These are phyloP conservation scores for Dermochelys coriacea DNA, from an alignment of 2,797 vertebrate species.

Conservation along the genomic window DNA sequence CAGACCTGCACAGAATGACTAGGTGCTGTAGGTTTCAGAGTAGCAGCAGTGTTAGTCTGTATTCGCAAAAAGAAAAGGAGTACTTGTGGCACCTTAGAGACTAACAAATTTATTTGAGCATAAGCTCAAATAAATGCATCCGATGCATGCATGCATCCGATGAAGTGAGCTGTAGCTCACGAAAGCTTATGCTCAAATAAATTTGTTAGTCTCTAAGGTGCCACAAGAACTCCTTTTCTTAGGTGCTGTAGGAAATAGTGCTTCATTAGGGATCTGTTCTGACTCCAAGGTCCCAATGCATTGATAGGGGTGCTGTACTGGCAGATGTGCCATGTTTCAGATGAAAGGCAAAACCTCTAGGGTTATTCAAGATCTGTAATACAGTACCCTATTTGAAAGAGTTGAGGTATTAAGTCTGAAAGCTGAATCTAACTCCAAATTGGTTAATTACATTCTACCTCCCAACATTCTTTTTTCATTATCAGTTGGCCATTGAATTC, in stretches of 20 bases:
- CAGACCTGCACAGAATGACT: background rate
- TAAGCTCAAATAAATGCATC: too few relatives aligned
- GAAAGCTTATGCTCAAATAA: too few relatives aligned
- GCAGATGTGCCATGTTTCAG: background rate
- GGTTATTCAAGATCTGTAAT: background rate
- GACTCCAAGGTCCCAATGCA: rapidly evolving
- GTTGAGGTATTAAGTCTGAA: constrained; percentile 41
- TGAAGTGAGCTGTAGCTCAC: too few relatives aligned
- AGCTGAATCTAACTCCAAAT: background rate
- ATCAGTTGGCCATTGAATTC: background rate
- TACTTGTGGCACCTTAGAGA: too few relatives aligned
- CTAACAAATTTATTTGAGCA: too few relatives aligned
- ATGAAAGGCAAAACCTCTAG: constrained; percentile 24
- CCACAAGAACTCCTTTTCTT: too few relatives aligned
- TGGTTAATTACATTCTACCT: background rate
- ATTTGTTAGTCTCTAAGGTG: too few relatives aligned
- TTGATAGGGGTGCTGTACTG: background rate
- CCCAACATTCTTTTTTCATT: background rate
- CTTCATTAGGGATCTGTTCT: constrained; percentile 6
- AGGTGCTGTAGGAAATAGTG: background rate
- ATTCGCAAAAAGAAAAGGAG: too few relatives aligned
- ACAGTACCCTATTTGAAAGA: constrained; percentile 47
- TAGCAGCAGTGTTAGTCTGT: too few relatives aligned
- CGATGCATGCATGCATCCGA: too few relatives aligned
- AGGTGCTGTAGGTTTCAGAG: rapidly evolving